Conservation (phyloP, 2,797 vertebrate species). For the Sitta carolinensis region DNA sequence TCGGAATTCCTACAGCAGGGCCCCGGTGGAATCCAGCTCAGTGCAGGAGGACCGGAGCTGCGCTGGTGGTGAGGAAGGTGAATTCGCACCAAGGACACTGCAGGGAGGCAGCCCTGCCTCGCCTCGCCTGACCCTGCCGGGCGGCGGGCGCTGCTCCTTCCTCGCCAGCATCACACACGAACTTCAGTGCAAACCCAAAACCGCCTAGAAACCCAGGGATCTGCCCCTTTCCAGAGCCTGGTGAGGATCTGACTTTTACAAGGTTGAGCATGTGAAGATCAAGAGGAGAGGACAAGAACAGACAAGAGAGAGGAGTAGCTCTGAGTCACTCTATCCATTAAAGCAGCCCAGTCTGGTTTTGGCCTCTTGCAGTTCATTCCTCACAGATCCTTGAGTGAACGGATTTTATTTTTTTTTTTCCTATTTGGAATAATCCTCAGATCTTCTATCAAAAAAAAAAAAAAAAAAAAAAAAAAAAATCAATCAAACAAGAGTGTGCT, state of each 20-base stretch:
- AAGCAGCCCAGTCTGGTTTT: neutral
- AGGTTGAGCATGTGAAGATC: neutral
- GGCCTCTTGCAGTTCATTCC: neutral
- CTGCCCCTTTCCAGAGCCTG: neutral
- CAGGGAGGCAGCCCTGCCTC: neutral
- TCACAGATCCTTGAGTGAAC: neutral
- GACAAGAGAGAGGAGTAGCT: neutral
- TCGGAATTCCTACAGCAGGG: neutral
- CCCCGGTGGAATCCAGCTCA: neutral
- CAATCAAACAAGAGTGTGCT: neutral
- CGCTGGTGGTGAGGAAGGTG: neutral
- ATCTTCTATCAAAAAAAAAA: neutral
- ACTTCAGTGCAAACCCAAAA: neutral
- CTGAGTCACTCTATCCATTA: neutral
- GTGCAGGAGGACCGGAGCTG: neutral
- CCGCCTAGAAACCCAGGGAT: fast-evolving
- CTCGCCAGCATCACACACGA: neutral
- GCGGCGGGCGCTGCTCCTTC: fast-evolving
- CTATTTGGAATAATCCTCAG: neutral
- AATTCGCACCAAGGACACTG: neutral
- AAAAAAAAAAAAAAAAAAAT: neutral
- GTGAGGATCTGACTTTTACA: neutral
- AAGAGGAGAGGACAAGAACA: neutral
- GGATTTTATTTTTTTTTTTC: neutral
- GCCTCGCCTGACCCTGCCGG: constrained; percentile 9